These are phyloP conservation scores for Chouioia cunea DNA, from an alignment of 2,888 invertebrate species.

Conservation along the genomic window DNA sequence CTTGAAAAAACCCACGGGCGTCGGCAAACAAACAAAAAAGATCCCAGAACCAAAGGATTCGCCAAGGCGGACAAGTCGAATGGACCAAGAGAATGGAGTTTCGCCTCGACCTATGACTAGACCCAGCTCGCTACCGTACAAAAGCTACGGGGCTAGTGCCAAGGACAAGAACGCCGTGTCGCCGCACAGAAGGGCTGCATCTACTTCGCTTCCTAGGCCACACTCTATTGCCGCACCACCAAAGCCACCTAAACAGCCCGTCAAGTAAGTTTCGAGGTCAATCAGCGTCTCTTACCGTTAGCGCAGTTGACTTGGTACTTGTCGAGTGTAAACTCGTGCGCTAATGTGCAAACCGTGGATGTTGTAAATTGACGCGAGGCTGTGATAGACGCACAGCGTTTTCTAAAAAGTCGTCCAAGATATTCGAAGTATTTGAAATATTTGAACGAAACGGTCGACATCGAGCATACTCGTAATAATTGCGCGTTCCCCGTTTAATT, in stretches of 20 bases:
- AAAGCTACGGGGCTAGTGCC: conserved; percentile 54
- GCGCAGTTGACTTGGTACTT: too few species aligned
- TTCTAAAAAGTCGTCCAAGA: too few species aligned
- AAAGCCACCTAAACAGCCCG: conserved; percentile 60
- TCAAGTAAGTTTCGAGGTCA: conserved; percentile 69
- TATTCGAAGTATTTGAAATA: too few species aligned
- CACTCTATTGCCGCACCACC: conserved; percentile 61
- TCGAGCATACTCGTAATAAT: too few species aligned
- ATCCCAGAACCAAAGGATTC: conserved; percentile 52
- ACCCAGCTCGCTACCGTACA: conserved; percentile 79
- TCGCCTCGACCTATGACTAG: conserved; percentile 68
- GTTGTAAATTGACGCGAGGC: too few species aligned
- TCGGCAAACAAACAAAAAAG: conserved; percentile 7
- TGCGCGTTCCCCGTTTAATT: conserved; percentile 34
- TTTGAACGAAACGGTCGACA: too few species aligned
- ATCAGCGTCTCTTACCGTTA: too few species aligned
- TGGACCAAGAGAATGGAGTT: conserved; percentile 72
- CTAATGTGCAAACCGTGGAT: too few species aligned
- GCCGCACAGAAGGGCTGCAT: conserved; percentile 76
- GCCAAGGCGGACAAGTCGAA: conserved; percentile 72
- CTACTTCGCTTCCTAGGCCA: conserved; percentile 75
- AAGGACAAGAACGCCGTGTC: conserved; percentile 62
- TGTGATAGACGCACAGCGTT: too few species aligned
- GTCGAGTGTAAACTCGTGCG: too few species aligned
- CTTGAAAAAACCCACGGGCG: conserved; percentile 55